Percentiles rank a stretch among this genome's conserved stretches.
These are phyloP conservation scores for Syngnathus rostellatus DNA, from an alignment of 2,797 vertebrate species.

Conservation along the genomic window DNA sequence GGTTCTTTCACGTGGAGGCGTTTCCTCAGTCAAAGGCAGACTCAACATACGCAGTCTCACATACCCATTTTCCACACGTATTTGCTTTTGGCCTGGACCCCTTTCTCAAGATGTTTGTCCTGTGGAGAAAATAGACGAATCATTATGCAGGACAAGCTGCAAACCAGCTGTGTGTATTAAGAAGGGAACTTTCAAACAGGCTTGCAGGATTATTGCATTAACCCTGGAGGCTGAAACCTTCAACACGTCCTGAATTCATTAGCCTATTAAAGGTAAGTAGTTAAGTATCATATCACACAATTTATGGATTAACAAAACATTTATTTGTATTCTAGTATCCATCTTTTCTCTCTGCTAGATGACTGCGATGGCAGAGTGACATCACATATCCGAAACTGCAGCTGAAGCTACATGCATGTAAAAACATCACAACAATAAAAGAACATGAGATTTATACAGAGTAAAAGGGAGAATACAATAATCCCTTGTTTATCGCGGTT, in stretches of 20 bases:
- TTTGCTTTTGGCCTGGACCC: constrained; percentile 1
- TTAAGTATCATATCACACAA: not conserved
- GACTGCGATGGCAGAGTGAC: not conserved
- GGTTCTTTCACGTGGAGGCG: not conserved
- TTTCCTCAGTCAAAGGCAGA: constrained; percentile 7
- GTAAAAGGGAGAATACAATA: not conserved
- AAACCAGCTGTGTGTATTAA: not conserved
- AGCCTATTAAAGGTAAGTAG: not conserved
- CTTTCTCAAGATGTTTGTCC: constrained; percentile 14
- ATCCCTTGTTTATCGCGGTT: too few relatives aligned
- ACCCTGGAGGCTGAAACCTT: not conserved
- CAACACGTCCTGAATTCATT: not conserved
- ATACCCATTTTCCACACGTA: constrained; percentile 11
- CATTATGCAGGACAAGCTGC: not conserved
- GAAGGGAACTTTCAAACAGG: not conserved
- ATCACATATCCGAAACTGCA: too few relatives aligned
- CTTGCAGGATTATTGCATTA: not conserved
- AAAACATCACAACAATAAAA: not conserved
- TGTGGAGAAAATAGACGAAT: constrained; percentile 25
- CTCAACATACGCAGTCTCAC: not conserved
- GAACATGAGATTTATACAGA: not conserved
- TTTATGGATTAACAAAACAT: not conserved
- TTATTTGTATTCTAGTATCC: not conserved
- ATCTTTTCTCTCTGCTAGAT: not conserved
- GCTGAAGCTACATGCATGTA: not conserved